Evolutionary conservation across 2,113 vertebrate genomes (phyloP).

Genomic region (Hemiprocne comata): DNA sequence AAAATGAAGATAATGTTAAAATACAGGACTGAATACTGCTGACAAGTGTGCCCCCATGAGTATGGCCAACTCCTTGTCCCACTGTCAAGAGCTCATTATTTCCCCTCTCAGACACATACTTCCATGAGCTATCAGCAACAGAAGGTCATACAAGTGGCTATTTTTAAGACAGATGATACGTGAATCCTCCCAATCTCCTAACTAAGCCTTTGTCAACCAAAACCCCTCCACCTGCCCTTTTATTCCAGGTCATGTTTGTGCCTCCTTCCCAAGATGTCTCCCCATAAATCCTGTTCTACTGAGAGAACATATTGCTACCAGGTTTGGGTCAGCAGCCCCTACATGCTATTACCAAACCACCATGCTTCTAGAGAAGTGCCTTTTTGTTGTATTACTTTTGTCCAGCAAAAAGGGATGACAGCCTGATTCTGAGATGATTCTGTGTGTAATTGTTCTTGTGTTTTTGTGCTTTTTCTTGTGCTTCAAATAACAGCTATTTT

Average conservation of each 20-base stretch:
- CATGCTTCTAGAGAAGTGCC: neutral
- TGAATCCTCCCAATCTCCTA: neutral
- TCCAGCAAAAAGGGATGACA: neutral
- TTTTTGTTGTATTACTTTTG: neutral
- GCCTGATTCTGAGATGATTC: neutral
- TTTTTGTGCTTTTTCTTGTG: neutral
- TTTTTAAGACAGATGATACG: neutral
- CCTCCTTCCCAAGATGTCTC: neutral
- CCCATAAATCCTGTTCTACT: neutral
- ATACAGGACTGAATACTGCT: neutral
- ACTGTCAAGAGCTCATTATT: constrained; percentile 1
- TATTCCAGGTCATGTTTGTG: neutral
- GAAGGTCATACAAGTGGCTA: neutral
- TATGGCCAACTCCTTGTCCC: neutral
- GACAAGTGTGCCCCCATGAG: neutral
- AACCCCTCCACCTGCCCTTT: neutral
- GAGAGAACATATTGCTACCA: neutral
- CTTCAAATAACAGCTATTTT: constrained; percentile 14
- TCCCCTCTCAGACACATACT: neutral
- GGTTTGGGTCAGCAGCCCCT: neutral
- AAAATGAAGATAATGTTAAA: neutral
- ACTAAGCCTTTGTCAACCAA: neutral
- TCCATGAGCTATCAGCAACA: neutral
- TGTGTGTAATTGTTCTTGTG: neutral
- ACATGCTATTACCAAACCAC: neutral